Conservation (phyloP, 2,888 invertebrate species). For the Drosophila paracracens region DNA sequence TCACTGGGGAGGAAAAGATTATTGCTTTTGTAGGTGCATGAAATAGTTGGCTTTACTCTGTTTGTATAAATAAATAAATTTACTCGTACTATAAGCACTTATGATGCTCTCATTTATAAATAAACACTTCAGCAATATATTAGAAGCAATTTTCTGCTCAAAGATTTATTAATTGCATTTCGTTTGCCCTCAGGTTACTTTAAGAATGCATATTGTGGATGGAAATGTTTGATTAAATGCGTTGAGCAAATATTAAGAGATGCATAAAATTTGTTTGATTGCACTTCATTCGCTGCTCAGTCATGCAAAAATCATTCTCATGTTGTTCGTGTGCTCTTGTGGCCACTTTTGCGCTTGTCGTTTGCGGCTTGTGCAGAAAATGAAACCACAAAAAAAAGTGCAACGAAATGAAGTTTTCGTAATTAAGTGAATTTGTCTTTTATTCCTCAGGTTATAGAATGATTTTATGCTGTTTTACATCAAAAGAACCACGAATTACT, state of each 20-base stretch:
- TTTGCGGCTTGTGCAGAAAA: slow-evolving; percentile 32
- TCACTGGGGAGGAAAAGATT: neutral
- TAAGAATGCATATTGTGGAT: slow-evolving; percentile 9
- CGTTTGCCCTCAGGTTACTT: neutral
- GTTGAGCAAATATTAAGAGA: slow-evolving; percentile 2
- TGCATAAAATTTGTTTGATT: slow-evolving; percentile 54
- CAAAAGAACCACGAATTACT: neutral
- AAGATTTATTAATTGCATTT: neutral
- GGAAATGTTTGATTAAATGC: neutral
- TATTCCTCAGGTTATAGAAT: neutral
- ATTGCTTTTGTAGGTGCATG: neutral
- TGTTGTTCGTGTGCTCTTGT: slow-evolving; percentile 13
- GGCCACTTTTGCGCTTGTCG: slow-evolving; percentile 40
- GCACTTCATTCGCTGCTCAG: slow-evolving; percentile 50
- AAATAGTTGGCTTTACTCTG: slow-evolving; percentile 6
- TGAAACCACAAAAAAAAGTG: slow-evolving; percentile 13
- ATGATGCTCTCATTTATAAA: neutral
- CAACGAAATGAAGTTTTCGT: slow-evolving; percentile 11
- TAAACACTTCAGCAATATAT: neutral
- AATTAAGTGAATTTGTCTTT: slow-evolving; percentile 57
- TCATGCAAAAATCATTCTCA: slow-evolving; percentile 34
- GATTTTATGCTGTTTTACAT: neutral
- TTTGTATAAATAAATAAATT: neutral
- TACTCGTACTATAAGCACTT: neutral
- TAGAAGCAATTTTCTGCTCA: neutral